phyloP scores from a whole-genome alignment of 1,140 invertebrate genomes.

The Brachystomella parvula region DNA sequence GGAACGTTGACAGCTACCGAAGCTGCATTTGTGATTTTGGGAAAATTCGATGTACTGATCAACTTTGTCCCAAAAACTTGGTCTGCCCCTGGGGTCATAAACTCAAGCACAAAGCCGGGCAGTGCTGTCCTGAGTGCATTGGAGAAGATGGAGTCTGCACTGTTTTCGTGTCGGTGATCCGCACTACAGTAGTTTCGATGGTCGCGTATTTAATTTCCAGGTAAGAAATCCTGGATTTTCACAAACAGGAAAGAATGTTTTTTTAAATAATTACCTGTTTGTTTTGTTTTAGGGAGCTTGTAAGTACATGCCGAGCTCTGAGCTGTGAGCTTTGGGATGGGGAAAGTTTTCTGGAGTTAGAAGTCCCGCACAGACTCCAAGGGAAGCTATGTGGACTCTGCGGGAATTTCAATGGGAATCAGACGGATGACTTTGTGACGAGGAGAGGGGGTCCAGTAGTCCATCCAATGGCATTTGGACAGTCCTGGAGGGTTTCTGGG shows the following conservation, averaged over 20 bases:
- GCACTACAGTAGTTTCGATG: slow-evolving; percentile 88
- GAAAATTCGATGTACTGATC: slow-evolving; percentile 67
- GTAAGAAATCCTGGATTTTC: slow-evolving; percentile 31
- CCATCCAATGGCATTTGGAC: slow-evolving; percentile 64
- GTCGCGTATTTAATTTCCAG: slow-evolving; percentile 81
- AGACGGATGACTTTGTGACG: slow-evolving; percentile 60
- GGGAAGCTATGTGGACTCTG: slow-evolving; percentile 77
- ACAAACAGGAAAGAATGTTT: not conserved
- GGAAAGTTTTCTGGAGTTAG: slow-evolving; percentile 81
- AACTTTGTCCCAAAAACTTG: slow-evolving; percentile 56
- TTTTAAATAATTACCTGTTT: not conserved
- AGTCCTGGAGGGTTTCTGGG: slow-evolving; percentile 75
- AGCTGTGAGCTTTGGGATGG: slow-evolving; percentile 85
- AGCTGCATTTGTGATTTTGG: slow-evolving; percentile 72
- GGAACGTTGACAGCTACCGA: slow-evolving; percentile 77
- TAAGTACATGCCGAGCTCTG: slow-evolving; percentile 75
- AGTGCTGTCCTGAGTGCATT: slow-evolving; percentile 78
- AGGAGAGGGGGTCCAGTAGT: slow-evolving; percentile 53
- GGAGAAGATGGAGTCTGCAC: slow-evolving; percentile 80
- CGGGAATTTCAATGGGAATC: slow-evolving; percentile 80
- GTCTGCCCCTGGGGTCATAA: slow-evolving; percentile 66
- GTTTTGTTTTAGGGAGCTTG: slow-evolving; percentile 57
- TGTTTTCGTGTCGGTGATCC: slow-evolving; percentile 87
- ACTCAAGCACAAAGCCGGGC: slow-evolving; percentile 58
- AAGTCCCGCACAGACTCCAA: slow-evolving; percentile 69